These are phyloP conservation scores for Falco concolor DNA, from an alignment of 2,797 vertebrate genomes.

Conservation along the genomic window DNA sequence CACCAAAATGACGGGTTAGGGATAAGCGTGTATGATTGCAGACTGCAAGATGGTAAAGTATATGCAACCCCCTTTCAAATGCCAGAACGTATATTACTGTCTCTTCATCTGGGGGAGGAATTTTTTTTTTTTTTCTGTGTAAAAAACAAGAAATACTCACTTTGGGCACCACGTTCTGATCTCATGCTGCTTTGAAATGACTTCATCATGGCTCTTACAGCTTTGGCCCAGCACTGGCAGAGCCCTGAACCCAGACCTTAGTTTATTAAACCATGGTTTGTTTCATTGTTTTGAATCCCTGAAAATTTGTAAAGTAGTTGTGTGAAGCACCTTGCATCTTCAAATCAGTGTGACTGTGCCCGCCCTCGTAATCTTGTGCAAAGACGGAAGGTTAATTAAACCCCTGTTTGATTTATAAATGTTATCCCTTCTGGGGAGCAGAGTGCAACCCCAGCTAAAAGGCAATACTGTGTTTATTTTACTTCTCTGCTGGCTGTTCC, in stretches of 20 bases:
- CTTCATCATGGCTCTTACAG: not conserved
- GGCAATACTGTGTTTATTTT: slow-evolving; percentile 35
- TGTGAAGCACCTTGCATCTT: not conserved
- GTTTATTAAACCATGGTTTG: not conserved
- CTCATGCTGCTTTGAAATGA: not conserved
- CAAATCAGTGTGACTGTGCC: not conserved
- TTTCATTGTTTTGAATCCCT: not conserved
- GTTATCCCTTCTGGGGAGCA: slow-evolving; percentile 37
- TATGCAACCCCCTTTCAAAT: slow-evolving; percentile 11
- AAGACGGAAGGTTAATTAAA: slow-evolving; percentile 42
- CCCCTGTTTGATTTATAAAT: slow-evolving; percentile 50
- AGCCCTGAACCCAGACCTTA: not conserved
- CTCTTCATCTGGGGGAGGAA: not conserved
- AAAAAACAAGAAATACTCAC: not conserved
- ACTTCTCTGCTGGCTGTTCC: not conserved
- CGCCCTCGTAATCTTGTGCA: not conserved
- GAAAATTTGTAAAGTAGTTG: not conserved
- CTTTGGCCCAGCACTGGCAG: not conserved
- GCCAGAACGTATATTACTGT: not conserved
- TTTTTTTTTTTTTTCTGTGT: not conserved
- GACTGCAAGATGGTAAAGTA: not conserved
- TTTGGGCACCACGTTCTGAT: not conserved
- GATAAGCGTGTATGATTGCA: slow-evolving; percentile 11
- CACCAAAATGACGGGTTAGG: slow-evolving; percentile 40
- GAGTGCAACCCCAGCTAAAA: slow-evolving; percentile 35